Evolutionary conservation across 2,797 vertebrate genomes (phyloP).

Genomic region (Alectoris magna): DNA sequence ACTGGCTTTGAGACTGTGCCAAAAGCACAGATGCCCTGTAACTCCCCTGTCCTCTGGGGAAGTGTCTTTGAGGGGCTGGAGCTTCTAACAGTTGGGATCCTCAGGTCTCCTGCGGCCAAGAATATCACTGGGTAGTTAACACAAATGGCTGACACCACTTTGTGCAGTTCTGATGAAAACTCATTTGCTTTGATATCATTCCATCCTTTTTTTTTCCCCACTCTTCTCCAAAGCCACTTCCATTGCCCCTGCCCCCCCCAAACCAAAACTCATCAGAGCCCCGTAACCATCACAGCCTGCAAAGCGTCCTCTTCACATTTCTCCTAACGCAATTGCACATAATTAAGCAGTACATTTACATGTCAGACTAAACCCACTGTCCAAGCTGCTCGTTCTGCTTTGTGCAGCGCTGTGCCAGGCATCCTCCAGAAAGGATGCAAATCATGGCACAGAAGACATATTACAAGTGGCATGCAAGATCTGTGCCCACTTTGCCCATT

Average conservation of each 20-base stretch:
- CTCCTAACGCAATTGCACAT: not conserved
- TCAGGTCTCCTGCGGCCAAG: not conserved
- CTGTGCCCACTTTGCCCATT: constrained; percentile 60
- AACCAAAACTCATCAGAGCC: not conserved
- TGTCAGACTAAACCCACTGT: constrained; percentile 43
- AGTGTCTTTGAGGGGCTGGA: not conserved
- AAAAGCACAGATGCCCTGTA: not conserved
- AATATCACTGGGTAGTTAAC: not conserved
- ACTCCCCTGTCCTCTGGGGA: not conserved
- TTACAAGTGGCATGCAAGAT: constrained; percentile 47
- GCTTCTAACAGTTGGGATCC: not conserved
- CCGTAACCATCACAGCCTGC: not conserved
- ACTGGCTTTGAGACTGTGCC: fast-evolving
- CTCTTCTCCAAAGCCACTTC: not conserved
- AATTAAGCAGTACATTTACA: not conserved
- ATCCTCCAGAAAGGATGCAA: constrained; percentile 31
- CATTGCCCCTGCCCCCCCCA: fast-evolving
- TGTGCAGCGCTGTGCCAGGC: not conserved
- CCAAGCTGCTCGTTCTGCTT: constrained; percentile 49
- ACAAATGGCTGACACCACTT: fast-evolving
- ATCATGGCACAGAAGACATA: constrained; percentile 12
- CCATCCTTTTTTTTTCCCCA: not conserved
- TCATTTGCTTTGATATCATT: fast-evolving
- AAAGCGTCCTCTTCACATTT: not conserved
- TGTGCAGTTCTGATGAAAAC: fast-evolving